Percentiles rank a stretch among this genome's conserved stretches.
These are phyloP conservation scores for Scaptomyza pallida DNA, from an alignment of 1,140 invertebrate genomes.

Conservation along the genomic window DNA sequence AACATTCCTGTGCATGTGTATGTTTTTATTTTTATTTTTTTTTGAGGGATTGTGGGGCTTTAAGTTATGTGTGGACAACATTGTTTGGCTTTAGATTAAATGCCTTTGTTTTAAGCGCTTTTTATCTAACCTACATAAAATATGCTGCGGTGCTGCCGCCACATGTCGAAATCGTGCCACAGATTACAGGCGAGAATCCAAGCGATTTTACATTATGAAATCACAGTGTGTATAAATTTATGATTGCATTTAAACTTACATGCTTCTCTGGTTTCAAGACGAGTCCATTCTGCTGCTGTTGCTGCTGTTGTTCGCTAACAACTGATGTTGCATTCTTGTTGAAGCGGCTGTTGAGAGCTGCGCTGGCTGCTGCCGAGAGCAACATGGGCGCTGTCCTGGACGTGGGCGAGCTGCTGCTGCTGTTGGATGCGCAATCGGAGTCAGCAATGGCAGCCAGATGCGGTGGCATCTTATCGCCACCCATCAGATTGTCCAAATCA, in stretches of 20 bases:
- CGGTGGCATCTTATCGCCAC: slow-evolving; percentile 66
- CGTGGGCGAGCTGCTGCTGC: slow-evolving; percentile 61
- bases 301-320: slow-evolving; percentile 41
- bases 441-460: slow-evolving; percentile 51
- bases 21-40: too few relatives aligned
- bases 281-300: slow-evolving; percentile 69
- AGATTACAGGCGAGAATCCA: slow-evolving; percentile 54
- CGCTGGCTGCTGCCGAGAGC: slow-evolving; percentile 73
- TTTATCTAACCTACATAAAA: slow-evolving; percentile 77
- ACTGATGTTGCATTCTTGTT: slow-evolving; percentile 47
- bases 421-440: slow-evolving; percentile 32
- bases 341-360: slow-evolving; percentile 71
- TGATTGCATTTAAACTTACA: slow-evolving; percentile 71
- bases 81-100: slow-evolving; percentile 77
- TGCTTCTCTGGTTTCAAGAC: slow-evolving; percentile 83
- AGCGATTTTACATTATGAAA: slow-evolving; percentile 67
- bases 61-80: slow-evolving; percentile 67
- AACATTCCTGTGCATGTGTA: slow-evolving; percentile 66
- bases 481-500: slow-evolving; percentile 83
- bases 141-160: slow-evolving; percentile 55
- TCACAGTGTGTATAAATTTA: slow-evolving; percentile 43
- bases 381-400: slow-evolving; percentile 71
- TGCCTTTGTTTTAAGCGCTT: slow-evolving; percentile 71
- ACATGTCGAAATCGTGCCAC: slow-evolving; percentile 55
- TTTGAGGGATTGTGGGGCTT: background rate